Percentiles rank a stretch among this genome's conserved stretches.
Conservation (phyloP, 2,113 vertebrate species). For the Hyaena hyaena region DNA sequence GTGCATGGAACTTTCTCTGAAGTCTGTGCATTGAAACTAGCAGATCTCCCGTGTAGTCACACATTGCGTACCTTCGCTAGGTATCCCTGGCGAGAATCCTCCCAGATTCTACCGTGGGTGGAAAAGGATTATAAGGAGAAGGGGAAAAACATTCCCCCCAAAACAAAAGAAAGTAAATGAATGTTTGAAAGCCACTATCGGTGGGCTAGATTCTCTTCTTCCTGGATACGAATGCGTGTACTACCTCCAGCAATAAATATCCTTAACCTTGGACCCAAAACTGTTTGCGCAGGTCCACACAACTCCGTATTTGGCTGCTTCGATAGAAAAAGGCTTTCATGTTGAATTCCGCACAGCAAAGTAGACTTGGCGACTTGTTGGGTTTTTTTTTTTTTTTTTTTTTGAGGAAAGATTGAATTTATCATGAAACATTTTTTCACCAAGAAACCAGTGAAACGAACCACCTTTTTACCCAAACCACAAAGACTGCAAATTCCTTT, state of each 20-base stretch:
- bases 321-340: background rate
- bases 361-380: background rate
- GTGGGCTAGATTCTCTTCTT: conserved; percentile 62
- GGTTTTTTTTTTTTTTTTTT: background rate
- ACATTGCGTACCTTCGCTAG: background rate
- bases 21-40: conserved; percentile 65
- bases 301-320: conserved; percentile 32
- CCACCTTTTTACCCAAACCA: conserved; percentile 73
- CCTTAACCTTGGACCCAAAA: conserved; percentile 62
- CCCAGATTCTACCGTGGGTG: conserved; percentile 1
- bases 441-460: conserved; percentile 59
- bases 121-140: conserved; percentile 66
- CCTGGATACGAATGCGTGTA: conserved; percentile 37
- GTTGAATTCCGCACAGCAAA: conserved; percentile 56
- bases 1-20: conserved; percentile 60
- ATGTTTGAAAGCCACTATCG: conserved; percentile 35
- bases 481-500: conserved; percentile 74
- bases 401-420: conserved; percentile 67
- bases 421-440: conserved; percentile 70
- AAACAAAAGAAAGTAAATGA: conserved; percentile 60
- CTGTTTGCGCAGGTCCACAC: conserved; percentile 23
- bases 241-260: conserved; percentile 57
- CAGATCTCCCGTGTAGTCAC: conserved; percentile 38
- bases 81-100: conserved; percentile 57
- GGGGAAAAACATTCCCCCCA: conserved; percentile 35